These are phyloP conservation scores for Thereva unica DNA, from an alignment of 2,888 invertebrate species.

Conservation along the genomic window DNA sequence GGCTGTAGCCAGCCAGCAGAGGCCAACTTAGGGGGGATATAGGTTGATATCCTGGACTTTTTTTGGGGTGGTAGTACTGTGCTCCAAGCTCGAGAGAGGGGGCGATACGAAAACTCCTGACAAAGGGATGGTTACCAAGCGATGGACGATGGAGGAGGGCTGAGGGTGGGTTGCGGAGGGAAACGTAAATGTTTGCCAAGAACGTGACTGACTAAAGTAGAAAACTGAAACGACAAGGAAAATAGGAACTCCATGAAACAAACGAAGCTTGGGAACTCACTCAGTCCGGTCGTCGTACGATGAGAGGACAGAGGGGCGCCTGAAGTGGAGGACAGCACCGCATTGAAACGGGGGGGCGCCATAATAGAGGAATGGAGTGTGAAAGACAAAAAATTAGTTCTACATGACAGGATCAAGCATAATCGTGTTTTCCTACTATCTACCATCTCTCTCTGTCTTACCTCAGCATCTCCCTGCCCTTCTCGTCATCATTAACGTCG, in stretches of 20 bases:
- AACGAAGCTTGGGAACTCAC: conserved; percentile 16
- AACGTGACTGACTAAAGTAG: conserved; percentile 30
- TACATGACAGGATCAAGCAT: conserved; percentile 32
- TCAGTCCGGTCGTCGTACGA: neutral
- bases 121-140: neutral
- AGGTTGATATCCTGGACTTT: too few species aligned
- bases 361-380: conserved; percentile 24
- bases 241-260: conserved; percentile 10
- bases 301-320: neutral
- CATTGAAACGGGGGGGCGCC: conserved; percentile 17
- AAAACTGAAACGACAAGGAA: conserved; percentile 24
- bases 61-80: too few species aligned
- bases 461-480: neutral
- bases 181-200: conserved; percentile 35
- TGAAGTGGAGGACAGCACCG: conserved; percentile 1
- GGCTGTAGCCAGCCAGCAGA: too few species aligned
- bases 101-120: neutral
- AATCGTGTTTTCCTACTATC: conserved; percentile 25
- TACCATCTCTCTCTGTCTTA: neutral
- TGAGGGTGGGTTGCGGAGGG: neutral
- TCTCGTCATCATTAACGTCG: conserved; percentile 19
- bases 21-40: too few species aligned
- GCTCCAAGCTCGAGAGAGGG: too few species aligned
- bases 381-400: conserved; percentile 33
- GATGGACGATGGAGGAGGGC: neutral